Evolutionary conservation across 2,797 vertebrate species (phyloP).

Genomic region (Mallotus villosus): DNA sequence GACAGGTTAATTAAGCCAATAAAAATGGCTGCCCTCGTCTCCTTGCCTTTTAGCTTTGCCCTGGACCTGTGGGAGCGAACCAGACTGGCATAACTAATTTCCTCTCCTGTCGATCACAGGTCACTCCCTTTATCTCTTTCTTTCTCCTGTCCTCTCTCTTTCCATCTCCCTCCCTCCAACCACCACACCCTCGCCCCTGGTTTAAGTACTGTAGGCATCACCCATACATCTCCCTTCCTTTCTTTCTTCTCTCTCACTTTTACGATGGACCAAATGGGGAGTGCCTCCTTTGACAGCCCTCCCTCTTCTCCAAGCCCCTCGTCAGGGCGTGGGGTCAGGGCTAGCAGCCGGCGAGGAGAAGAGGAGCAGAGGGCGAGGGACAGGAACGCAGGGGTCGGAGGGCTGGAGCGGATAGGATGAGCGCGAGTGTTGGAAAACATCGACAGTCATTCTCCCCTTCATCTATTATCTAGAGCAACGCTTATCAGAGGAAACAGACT

Average conservation of each 20-base stretch:
- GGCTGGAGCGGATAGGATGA: slow-evolving; percentile 2
- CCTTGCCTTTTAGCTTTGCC: slow-evolving; percentile 5
- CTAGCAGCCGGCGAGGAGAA: too few species aligned
- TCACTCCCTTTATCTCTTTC: background rate
- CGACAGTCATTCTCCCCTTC: slow-evolving; percentile 26
- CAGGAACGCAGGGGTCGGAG: background rate
- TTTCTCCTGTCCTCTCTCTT: background rate
- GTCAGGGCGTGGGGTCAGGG: background rate
- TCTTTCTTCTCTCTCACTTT: slow-evolving; percentile 2
- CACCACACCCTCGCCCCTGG: background rate
- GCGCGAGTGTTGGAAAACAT: slow-evolving; percentile 21
- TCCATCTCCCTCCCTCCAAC: slow-evolving; percentile 10
- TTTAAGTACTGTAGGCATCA: background rate
- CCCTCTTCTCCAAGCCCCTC: background rate
- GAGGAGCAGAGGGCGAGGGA: too few species aligned
- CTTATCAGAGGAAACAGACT: slow-evolving; percentile 18
- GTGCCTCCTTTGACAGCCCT: slow-evolving; percentile 5
- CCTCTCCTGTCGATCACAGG: slow-evolving; percentile 46
- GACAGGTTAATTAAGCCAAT: slow-evolving; percentile 62
- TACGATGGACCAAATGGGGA: slow-evolving; percentile 3
- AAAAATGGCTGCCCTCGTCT: slow-evolving; percentile 41
- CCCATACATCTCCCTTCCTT: background rate
- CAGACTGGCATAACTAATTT: slow-evolving; percentile 34
- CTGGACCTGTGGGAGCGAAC: background rate
- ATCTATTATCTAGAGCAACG: slow-evolving; percentile 32